Evolutionary conservation across 2,797 vertebrate genomes (phyloP).

Genomic region (Menidia menidia): DNA sequence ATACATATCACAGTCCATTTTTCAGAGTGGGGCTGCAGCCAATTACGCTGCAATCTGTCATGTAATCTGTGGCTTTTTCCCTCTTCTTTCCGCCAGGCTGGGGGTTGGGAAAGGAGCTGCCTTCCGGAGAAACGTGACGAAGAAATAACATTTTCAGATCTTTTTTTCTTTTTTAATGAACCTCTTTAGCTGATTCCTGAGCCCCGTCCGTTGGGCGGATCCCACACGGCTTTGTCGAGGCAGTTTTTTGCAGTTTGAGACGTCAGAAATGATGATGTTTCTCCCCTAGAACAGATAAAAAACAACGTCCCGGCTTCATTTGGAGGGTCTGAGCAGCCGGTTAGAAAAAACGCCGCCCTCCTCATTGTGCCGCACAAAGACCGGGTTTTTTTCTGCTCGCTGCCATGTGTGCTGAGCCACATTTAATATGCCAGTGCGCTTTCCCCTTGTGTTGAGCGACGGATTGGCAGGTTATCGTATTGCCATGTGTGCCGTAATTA

Average conservation of each 20-base stretch:
- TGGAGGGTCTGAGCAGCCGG: background rate
- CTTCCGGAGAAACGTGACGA: slow-evolving; percentile 23
- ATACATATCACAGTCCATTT: slow-evolving; percentile 20
- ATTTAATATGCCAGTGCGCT: slow-evolving; percentile 73
- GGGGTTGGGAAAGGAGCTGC: background rate
- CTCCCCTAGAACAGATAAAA: background rate
- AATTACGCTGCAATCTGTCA: slow-evolving; percentile 39
- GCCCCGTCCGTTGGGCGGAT: no score
- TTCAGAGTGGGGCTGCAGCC: slow-evolving; percentile 32
- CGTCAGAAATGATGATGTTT: no score
- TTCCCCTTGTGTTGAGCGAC: slow-evolving; percentile 69
- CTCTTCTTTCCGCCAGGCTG: background rate
- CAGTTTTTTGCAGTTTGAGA: background rate
- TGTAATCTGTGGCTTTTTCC: slow-evolving; percentile 45
- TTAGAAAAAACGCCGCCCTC: background rate
- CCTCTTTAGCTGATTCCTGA: no score
- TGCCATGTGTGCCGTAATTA: slow-evolving; percentile 75
- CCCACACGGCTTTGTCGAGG: no score
- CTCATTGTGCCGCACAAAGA: slow-evolving; percentile 2
- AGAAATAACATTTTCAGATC: slow-evolving; percentile 5
- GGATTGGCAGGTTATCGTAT: slow-evolving; percentile 78
- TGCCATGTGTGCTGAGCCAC: slow-evolving; percentile 48
- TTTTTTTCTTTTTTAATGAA: background rate
- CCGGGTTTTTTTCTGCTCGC: slow-evolving; percentile 30
- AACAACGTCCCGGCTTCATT: background rate